Base-by-base conservation (phyloP, 2,888 invertebrate species). In the Apomyelois bistriatella region DNA sequence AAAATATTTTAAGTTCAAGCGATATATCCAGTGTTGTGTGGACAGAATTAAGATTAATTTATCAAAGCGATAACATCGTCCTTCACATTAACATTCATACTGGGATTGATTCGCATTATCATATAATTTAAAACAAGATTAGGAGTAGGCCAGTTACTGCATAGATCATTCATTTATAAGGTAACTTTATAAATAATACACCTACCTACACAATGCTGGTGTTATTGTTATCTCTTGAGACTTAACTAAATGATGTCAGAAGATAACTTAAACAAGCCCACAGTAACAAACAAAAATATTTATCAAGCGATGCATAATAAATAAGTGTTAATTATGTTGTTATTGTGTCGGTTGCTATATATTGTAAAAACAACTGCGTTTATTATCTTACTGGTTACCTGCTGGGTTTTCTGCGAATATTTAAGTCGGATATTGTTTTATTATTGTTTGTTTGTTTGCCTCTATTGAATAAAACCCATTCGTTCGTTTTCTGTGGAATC, bases 41-140 rank as follows among this genome's bases (percentile, higher is more conserved):
- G 10, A 32, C 16, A 28, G 49, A 69, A 68, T 63, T 61, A 30
- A 36, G 41, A 40, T 37, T 30, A 12, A 13, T 22, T 28, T 12
- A 40, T 40, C 30, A 30, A n/a, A 30, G 36, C 46, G 17, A 43
- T 48, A 42, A 42, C 28, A 52, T 52, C 43, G 51, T 9, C 51
- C 51, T 35, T 51, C 42, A 49, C 48, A 51, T 51, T 52, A 52
- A 42, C 52, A 52, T 43, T 36, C 16, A 43, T 16, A 30, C 38
- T 30, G 28, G 30, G 32, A 15, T 43, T 15, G 10, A 35, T 52
- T 43, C 12, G 42, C 42, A 42, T 50, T 50, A 50, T 42, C 51
- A 51, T 51, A 52, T 28, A 16, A 52, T 43, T 52, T 52, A 37
- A 46, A 52, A 42, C 43, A 41, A 38, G 40, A 50, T 50, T 51